These are phyloP conservation scores for Sphinx pinastri DNA, from an alignment of 2,888 invertebrate genomes.

Conservation along the genomic window DNA sequence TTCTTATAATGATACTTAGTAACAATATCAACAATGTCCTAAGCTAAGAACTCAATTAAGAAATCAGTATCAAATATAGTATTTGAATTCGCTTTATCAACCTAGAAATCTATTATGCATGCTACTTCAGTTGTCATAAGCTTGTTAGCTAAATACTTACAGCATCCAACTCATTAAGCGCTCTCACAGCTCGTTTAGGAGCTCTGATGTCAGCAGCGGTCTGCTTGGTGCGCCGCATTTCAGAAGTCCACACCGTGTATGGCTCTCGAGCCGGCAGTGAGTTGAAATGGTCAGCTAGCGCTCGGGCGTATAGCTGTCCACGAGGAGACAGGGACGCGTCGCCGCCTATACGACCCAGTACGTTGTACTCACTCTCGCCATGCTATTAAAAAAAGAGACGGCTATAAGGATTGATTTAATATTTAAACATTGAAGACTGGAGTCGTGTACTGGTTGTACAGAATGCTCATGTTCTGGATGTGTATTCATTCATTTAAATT, in stretches of 20 bases:
- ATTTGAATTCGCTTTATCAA: too few relatives aligned
- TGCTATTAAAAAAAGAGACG: conserved; percentile 84
- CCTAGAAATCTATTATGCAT: too few relatives aligned
- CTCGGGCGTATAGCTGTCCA: conserved; percentile 90
- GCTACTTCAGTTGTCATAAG: too few relatives aligned
- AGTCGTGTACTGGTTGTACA: not conserved
- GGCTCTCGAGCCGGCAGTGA: conserved; percentile 85
- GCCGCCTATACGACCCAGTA: conserved; percentile 95
- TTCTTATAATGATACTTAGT: too few relatives aligned
- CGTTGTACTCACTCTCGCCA: conserved; percentile 96
- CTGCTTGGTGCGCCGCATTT: conserved; percentile 93
- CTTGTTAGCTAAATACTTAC: conserved; percentile 77
- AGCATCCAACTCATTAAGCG: conserved; percentile 96
- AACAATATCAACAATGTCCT: too few relatives aligned
- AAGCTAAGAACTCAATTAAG: too few relatives aligned
- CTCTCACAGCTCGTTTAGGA: conserved; percentile 92
- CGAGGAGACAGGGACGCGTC: conserved; percentile 93
- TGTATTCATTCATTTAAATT: too few relatives aligned
- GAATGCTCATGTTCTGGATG: not conserved
- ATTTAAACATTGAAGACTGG: too few relatives aligned
- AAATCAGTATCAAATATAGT: too few relatives aligned
- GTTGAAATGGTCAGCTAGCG: conserved; percentile 88
- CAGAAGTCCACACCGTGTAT: conserved; percentile 95
- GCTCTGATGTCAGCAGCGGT: conserved; percentile 92
- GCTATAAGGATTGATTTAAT: too few relatives aligned